Conservation (phyloP, 2,797 vertebrate species). For the Meriones psammophilus region DNA sequence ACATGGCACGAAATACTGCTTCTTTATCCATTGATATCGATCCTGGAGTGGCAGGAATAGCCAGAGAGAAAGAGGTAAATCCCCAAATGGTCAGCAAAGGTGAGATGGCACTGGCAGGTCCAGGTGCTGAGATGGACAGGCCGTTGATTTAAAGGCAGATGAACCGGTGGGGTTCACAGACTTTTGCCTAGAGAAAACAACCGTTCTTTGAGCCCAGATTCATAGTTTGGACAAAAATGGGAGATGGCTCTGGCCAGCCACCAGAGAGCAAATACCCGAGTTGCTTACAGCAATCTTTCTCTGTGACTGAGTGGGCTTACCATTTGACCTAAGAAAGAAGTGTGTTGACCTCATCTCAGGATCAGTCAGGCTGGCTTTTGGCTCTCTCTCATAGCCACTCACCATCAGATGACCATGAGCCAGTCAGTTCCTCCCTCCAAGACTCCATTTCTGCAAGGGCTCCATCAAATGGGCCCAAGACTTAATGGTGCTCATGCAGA, state of each 20-base stretch:
- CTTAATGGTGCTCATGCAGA: neutral
- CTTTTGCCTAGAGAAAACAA: neutral
- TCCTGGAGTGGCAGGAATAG: neutral
- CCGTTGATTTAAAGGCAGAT: neutral
- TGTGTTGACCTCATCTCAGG: too few relatives aligned
- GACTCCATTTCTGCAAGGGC: neutral
- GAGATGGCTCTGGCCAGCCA: too few relatives aligned
- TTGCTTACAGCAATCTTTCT: neutral
- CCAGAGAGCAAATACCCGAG: neutral
- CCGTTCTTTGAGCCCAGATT: neutral
- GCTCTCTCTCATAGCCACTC: neutral
- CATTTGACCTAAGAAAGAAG: neutral
- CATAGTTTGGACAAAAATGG: neutral
- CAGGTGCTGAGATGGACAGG: neutral
- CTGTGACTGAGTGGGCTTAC: neutral
- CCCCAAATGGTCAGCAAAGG: neutral
- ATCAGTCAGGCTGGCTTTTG: neutral
- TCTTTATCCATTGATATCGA: neutral
- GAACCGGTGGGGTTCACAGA: neutral
- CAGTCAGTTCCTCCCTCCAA: neutral
- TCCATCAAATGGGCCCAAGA: neutral
- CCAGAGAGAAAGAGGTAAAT: neutral
- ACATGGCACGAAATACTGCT: neutral
- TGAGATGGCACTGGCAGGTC: neutral
- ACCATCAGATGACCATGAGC: slow-evolving; percentile 45